Evolutionary conservation across 2,888 invertebrate genomes (phyloP), one percentile per base, ranked within the genome.

Genomic region (Drosophila setosimentum): DNA sequence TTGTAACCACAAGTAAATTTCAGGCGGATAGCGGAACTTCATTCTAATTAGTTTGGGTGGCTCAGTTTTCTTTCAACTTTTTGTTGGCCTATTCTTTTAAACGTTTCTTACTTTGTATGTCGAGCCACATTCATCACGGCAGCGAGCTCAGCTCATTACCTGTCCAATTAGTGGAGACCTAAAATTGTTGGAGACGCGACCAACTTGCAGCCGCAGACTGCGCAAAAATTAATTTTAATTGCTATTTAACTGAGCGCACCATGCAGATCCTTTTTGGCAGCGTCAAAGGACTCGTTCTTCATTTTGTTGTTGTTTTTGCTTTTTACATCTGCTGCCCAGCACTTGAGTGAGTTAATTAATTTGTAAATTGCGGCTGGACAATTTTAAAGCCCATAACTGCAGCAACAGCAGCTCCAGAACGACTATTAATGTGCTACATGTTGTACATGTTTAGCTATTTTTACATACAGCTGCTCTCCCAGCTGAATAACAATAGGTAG

Each of bases 141-240:
- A 33, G 33, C 53, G 30, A 54, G 45, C 75, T 48, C 49, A 58
- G 68, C 84, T 83, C 79, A 79, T 83, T 86, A 86, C 59, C 64
- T 78, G 73, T 74, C 79, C 81, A 85, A 85, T 85, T 85, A 87
- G 87, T 50, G 62, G 58, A 65, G 67, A 60, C 71, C 66, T 50
- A 62, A 51, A 49, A 37, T 42, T 16, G 71, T 53, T 54, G 57
- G 57, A 66, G 73, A 24, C 40, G 42, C 51, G 59, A 62, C 63
- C 66, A 51, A 76, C 37, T 63, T 53, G 66, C 66, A 54, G 29
- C 80, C 84, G 67, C 77, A 87, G 69, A 81, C 70, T 84, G 83
- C 73, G 83, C 77, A 83, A 85, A 87, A 85, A 85, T 85, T 83
- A 85, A 87, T 87, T 85, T 85, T 79, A 87, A 85, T 85, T 84